Conservation (phyloP, 2,797 vertebrate species). For the Sphenopsis melanotis region DNA sequence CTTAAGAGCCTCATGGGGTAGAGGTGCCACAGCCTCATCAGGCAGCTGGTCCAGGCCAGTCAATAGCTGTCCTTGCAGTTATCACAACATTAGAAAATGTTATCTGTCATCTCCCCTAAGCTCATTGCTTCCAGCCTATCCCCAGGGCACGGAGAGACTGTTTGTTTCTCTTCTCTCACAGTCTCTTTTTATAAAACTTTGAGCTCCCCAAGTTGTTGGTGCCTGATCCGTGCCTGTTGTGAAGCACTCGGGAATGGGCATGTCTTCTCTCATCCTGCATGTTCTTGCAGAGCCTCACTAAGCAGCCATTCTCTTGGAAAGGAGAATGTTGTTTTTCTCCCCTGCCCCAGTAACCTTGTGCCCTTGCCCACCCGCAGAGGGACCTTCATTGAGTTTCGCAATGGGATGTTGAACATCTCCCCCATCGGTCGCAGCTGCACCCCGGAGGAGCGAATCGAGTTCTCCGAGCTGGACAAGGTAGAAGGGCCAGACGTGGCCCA, state of each 20-base stretch:
- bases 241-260: background rate
- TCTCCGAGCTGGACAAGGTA: conserved; percentile 96
- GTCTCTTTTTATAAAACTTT: background rate
- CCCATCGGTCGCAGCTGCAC: conserved; percentile 95
- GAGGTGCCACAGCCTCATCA: background rate
- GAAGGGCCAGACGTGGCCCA: background rate
- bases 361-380: conserved; percentile 76
- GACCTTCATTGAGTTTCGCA: conserved; percentile 98
- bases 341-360: background rate
- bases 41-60: background rate
- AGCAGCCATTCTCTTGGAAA: background rate
- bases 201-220: background rate
- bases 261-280: background rate
- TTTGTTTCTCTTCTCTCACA: background rate
- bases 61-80: background rate
- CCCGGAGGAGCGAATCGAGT: conserved; percentile 89
- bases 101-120: background rate
- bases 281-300: background rate
- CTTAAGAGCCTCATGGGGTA: background rate
- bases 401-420: conserved; percentile 94
- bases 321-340: background rate
- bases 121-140: background rate
- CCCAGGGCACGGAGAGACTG: background rate
- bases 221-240: background rate
- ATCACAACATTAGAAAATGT: background rate